These are phyloP conservation scores for Parnassius apollo DNA, from an alignment of 2,888 invertebrate genomes.

Conservation along the genomic window DNA sequence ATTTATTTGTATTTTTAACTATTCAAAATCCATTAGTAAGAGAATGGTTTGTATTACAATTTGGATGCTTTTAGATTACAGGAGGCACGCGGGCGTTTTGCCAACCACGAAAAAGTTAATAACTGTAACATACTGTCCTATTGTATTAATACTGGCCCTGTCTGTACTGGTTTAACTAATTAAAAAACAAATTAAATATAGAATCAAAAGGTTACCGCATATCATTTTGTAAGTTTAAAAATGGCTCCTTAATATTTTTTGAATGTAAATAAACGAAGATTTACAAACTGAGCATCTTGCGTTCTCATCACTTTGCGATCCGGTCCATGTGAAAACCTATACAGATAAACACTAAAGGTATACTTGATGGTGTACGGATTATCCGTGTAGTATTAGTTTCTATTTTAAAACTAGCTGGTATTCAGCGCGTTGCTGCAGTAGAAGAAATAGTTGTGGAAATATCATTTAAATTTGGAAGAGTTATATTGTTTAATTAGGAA, in stretches of 20 bases:
- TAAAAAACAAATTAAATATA: slow-evolving; percentile 6
- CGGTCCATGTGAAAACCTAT: no score
- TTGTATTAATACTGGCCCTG: slow-evolving; percentile 16
- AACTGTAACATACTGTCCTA: slow-evolving; percentile 40
- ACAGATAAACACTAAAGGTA: no score
- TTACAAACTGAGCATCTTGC: slow-evolving; percentile 4
- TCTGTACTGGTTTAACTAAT: slow-evolving; percentile 16
- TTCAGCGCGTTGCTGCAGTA: no score
- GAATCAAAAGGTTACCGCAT: background rate
- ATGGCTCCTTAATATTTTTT: slow-evolving; percentile 15
- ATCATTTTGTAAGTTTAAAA: slow-evolving; percentile 18
- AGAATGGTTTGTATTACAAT: slow-evolving; percentile 42
- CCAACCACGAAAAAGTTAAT: slow-evolving; percentile 53
- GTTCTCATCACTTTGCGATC: slow-evolving; percentile 9
- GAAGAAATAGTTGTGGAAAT: no score
- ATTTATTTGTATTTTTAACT: no score
- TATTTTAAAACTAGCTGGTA: no score
- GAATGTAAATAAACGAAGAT: slow-evolving; percentile 18
- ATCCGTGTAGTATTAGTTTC: no score
- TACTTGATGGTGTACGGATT: no score
- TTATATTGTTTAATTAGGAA: no score
- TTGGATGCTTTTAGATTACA: slow-evolving; percentile 43
- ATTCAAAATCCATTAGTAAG: slow-evolving; percentile 42
- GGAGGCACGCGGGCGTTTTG: slow-evolving; percentile 51
- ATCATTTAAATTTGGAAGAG: no score